Evolutionary conservation across 2,113 vertebrate species (phyloP).

Genomic region (Numida meleagris): DNA sequence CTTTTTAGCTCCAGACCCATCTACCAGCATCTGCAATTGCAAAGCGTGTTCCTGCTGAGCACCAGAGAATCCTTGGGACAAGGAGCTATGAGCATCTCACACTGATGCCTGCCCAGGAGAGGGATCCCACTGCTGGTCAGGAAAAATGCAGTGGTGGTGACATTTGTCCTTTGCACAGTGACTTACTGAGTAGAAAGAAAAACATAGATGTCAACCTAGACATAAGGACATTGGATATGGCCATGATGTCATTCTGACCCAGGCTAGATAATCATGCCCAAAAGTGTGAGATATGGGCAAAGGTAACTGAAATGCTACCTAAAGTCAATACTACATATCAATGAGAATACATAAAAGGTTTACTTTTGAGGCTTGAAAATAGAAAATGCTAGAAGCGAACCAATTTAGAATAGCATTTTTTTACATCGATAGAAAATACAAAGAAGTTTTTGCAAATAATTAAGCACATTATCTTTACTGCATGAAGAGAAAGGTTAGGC

Average conservation of each 20-base stretch:
- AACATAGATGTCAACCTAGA: background rate
- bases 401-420: background rate
- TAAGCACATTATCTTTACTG: conserved; percentile 47
- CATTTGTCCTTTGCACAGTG: background rate
- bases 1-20: background rate
- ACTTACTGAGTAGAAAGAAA: background rate
- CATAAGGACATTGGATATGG: background rate
- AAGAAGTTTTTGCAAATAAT: conserved; percentile 23
- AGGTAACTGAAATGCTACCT: background rate
- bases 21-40: background rate
- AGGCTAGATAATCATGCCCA: background rate
- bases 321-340: background rate
- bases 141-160: background rate
- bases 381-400: background rate
- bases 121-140: fast-evolving
- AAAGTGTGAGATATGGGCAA: background rate
- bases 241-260: background rate
- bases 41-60: background rate
- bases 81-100: fast-evolving
- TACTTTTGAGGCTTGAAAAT: background rate
- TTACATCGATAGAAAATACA: background rate
- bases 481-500: conserved; percentile 50
- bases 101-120: fast-evolving
- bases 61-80: background rate
- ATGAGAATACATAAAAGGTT: background rate